Conservation (phyloP, 64 coral and sea anemone genomes). For the Cladopsammia gracilis region DNA sequence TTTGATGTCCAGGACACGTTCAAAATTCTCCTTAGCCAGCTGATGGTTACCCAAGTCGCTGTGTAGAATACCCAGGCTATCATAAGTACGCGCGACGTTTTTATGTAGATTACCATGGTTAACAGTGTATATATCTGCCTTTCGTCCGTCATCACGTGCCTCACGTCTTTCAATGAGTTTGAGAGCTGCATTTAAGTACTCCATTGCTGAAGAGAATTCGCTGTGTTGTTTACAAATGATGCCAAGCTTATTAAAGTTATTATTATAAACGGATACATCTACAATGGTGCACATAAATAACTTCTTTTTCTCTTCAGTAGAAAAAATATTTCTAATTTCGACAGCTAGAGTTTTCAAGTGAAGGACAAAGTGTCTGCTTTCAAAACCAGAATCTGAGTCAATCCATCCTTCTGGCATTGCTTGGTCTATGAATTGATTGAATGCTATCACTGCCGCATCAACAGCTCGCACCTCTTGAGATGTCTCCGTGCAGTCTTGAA, state of each 20-base stretch:
- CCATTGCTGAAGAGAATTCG: not conserved
- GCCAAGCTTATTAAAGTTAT: constrained; percentile 16
- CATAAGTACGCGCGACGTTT: too few species aligned
- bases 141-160: not conserved
- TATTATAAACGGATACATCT: not conserved
- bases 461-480: not conserved
- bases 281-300: not conserved
- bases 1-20: not conserved
- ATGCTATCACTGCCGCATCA: constrained; percentile 4
- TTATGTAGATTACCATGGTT: too few species aligned
- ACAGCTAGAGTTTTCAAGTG: not conserved
- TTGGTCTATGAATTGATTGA: constrained; percentile 27
- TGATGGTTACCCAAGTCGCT: too few species aligned
- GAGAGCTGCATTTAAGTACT: not conserved
- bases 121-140: too few species aligned
- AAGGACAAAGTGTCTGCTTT: not conserved
- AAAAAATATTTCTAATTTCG: not conserved
- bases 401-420: not conserved
- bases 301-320: not conserved
- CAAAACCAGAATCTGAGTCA: not conserved
- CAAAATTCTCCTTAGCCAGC: too few species aligned
- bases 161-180: not conserved
- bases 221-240: not conserved
- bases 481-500: not conserved
- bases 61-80: too few species aligned